Conservation (phyloP, 1,140 invertebrate genomes). For the Bombus pyrosoma region DNA sequence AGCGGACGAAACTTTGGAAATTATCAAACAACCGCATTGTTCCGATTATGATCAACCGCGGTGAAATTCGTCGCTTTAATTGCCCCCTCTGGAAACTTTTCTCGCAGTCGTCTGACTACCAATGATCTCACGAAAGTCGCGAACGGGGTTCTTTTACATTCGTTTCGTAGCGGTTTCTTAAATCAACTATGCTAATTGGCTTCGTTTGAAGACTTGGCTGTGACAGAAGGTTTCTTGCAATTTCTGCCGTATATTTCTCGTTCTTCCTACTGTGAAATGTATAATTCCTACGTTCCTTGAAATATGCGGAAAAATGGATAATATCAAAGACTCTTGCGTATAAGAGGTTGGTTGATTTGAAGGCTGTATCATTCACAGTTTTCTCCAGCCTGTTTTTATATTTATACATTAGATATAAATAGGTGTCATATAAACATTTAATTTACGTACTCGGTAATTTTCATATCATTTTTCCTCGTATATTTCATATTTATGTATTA, state of each 20-base stretch:
- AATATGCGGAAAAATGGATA: not conserved
- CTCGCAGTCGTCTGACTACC: not conserved
- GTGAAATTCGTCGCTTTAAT: conserved; percentile 40
- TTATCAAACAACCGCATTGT: conserved; percentile 34
- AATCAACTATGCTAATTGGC: conserved; percentile 19
- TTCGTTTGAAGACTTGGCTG: no score
- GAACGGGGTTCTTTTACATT: conserved; percentile 16
- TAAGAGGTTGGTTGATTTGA: not conserved
- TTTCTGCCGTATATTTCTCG: not conserved
- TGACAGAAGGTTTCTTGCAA: not conserved
- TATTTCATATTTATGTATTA: no score
- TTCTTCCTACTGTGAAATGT: not conserved
- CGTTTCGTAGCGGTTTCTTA: not conserved
- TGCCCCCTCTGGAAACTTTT: conserved; percentile 26
- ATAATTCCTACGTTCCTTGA: not conserved
- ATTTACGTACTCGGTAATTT: no score
- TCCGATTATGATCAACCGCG: not conserved
- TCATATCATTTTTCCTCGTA: no score
- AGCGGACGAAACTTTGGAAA: conserved; percentile 8
- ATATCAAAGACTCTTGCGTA: not conserved
- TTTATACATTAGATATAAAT: no score
- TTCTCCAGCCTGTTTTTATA: not conserved
- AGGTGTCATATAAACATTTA: no score
- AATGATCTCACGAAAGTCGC: no score
- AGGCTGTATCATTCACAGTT: not conserved